A percentile compares a stretch with the other conserved stretches of the same genome.
Evolutionary conservation across 2,113 vertebrate species (phyloP).

Genomic region (Labeo rohita): DNA sequence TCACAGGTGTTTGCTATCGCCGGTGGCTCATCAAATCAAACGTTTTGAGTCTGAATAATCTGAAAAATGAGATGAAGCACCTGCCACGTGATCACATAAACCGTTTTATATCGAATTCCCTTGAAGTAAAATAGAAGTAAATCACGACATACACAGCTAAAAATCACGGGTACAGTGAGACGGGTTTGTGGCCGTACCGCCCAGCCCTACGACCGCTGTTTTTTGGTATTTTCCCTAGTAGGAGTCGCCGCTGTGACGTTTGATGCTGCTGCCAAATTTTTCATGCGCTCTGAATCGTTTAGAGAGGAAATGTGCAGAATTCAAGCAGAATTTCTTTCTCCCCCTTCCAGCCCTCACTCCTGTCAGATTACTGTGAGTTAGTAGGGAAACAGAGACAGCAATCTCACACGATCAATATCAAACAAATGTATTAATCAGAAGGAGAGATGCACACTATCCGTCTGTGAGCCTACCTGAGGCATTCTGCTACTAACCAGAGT

Average conservation of each 20-base stretch:
- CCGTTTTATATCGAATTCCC: neutral
- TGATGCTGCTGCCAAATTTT: neutral
- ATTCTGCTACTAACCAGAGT: conserved; percentile 80
- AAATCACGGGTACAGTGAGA: neutral
- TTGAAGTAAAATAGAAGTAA: neutral
- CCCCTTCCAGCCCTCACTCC: conserved; percentile 78
- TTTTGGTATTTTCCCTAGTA: neutral
- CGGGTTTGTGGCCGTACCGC: neutral
- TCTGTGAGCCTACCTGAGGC: conserved; percentile 81
- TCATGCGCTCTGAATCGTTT: conserved; percentile 3
- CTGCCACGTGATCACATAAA: neutral
- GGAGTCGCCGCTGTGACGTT: neutral
- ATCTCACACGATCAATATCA: conserved; percentile 79
- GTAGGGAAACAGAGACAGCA: conserved; percentile 78
- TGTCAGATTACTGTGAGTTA: conserved; percentile 82
- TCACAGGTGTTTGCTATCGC: too few relatives aligned
- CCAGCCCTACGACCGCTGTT: neutral
- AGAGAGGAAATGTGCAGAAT: conserved; percentile 32
- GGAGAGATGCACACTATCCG: conserved; percentile 79
- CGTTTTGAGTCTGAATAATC: neutral
- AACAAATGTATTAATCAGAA: conserved; percentile 60
- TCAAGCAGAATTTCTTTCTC: conserved; percentile 58
- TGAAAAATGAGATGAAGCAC: neutral
- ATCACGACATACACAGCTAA: neutral
- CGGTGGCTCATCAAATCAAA: neutral